These are phyloP conservation scores for Oenanthe melanoleuca DNA, from an alignment of 2,113 vertebrate species.

Conservation along the genomic window DNA sequence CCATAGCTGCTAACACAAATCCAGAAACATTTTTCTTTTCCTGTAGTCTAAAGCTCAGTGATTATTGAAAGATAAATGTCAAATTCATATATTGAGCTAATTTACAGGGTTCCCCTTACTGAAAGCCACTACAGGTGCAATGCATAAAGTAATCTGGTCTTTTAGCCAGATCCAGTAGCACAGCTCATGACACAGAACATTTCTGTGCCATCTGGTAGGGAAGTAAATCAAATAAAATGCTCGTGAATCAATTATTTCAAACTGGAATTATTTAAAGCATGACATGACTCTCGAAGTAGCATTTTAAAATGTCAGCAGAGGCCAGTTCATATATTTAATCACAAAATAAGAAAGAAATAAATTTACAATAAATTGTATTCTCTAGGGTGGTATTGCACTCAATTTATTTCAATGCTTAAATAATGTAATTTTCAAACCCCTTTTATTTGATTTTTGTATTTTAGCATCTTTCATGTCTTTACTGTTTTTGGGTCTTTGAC, in stretches of 20 bases:
- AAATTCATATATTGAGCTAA: not conserved
- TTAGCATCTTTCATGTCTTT: not conserved
- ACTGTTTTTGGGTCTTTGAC: not conserved
- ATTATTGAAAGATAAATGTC: not conserved
- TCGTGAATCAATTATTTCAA: slow-evolving; percentile 30
- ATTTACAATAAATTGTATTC: not conserved
- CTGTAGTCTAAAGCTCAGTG: not conserved
- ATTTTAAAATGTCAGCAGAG: slow-evolving; percentile 11
- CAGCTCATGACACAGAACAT: not conserved
- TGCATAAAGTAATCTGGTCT: not conserved
- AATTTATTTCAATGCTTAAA: not conserved
- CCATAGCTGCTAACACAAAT: not conserved
- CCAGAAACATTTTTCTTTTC: not conserved
- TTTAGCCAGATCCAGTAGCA: not conserved
- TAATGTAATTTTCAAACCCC: not conserved
- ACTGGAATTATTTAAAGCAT: slow-evolving; percentile 15
- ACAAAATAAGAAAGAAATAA: not conserved
- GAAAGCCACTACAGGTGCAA: not conserved
- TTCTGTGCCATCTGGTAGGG: not conserved
- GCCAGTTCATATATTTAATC: not conserved
- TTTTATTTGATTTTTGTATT: not conserved
- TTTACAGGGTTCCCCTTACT: not conserved
- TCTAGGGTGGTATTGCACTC: not conserved
- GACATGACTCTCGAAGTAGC: not conserved
- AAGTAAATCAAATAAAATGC: slow-evolving; percentile 26